A percentile compares a stretch with the other conserved stretches of the same genome.
These are phyloP conservation scores for Netelia virgata DNA, from an alignment of 2,888 invertebrate species.

Conservation along the genomic window DNA sequence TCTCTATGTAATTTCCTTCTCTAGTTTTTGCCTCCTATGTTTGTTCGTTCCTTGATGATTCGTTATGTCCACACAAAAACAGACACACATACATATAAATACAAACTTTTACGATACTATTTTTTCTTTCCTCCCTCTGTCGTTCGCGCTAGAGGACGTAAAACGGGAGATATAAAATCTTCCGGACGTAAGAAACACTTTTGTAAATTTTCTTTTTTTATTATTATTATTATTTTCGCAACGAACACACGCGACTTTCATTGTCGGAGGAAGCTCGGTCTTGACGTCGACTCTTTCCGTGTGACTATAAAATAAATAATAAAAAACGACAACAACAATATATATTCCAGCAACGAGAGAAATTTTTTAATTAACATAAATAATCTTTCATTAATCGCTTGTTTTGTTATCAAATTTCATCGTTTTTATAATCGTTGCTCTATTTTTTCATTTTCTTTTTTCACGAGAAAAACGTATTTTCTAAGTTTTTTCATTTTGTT, in stretches of 20 bases:
- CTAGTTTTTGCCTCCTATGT: slow-evolving; percentile 26
- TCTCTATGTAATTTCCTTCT: slow-evolving; percentile 32
- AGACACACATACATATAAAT: not conserved
- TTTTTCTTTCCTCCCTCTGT: slow-evolving; percentile 21
- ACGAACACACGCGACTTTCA: slow-evolving; percentile 45
- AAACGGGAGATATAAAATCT: slow-evolving; percentile 54
- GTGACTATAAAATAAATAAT: not conserved
- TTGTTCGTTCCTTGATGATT: slow-evolving; percentile 9
- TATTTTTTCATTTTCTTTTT: not conserved
- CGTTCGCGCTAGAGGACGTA: slow-evolving; percentile 11
- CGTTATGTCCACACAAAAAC: not conserved
- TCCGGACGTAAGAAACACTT: slow-evolving; percentile 38
- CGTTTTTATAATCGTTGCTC: not conserved
- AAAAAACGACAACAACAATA: slow-evolving; percentile 1
- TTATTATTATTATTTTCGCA: slow-evolving; percentile 39
- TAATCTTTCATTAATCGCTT: no score
- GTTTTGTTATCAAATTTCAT: no score
- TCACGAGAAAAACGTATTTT: not conserved
- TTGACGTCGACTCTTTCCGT: not conserved
- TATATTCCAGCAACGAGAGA: not conserved
- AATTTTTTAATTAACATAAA: not conserved
- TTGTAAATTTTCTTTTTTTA: not conserved
- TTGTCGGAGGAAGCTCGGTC: slow-evolving; percentile 12
- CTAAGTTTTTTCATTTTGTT: no score
- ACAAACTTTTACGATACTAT: slow-evolving; percentile 38